A percentile compares a stretch with the other conserved stretches of the same genome.
Evolutionary conservation across 2,797 vertebrate genomes (phyloP).

Genomic region (Leucoraja ocellata): DNA sequence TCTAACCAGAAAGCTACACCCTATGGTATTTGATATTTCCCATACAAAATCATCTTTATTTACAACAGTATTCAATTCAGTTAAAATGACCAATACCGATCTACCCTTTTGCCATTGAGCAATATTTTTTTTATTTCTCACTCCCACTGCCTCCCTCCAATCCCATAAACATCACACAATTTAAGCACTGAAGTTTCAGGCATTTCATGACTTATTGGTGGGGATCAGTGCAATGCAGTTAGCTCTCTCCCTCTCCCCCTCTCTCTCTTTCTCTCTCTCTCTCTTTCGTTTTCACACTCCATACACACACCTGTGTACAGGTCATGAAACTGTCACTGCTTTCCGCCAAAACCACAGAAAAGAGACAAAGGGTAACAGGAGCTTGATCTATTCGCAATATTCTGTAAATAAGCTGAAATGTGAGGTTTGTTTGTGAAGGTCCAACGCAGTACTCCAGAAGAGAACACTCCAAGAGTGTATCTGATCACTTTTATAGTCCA

Average conservation of each 20-base stretch:
- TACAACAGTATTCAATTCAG: not conserved
- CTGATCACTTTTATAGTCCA: not conserved
- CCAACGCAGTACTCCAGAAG: not conserved
- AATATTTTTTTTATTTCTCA: not conserved
- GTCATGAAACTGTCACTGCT: not conserved
- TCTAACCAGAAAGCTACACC: too few relatives aligned
- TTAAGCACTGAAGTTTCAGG: not conserved
- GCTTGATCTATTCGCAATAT: not conserved
- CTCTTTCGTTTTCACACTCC: too few relatives aligned
- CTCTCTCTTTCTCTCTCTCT: too few relatives aligned
- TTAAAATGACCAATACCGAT: not conserved
- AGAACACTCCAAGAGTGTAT: too few relatives aligned
- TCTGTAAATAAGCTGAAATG: not conserved
- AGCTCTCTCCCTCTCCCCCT: not conserved
- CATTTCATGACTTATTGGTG: not conserved
- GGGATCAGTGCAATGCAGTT: not conserved
- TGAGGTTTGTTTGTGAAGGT: not conserved
- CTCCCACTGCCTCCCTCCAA: not conserved
- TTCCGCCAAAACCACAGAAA: not conserved
- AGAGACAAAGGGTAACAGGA: not conserved
- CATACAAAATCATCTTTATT: not conserved
- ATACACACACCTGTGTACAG: not conserved
- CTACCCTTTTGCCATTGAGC: not conserved
- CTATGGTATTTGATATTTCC: not conserved
- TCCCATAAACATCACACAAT: not conserved